These are phyloP conservation scores for Subacronicta megacephala DNA, from an alignment of 2,888 invertebrate genomes.

Conservation along the genomic window DNA sequence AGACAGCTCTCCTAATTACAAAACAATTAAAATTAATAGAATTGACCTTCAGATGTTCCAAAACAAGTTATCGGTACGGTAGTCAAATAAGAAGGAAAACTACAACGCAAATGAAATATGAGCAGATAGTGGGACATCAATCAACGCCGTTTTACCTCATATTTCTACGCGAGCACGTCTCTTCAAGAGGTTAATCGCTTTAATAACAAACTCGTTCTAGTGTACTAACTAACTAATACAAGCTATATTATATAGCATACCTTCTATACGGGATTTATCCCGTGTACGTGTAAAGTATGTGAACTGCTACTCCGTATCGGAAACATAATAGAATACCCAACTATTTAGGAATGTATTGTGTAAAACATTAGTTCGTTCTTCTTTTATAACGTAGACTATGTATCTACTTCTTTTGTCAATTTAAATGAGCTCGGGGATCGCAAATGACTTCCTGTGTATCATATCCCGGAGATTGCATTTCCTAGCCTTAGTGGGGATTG, in stretches of 20 bases:
- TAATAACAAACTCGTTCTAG: constrained; percentile 58
- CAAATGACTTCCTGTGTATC: constrained; percentile 56
- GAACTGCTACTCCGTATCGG: constrained; percentile 28
- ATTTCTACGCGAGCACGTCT: constrained; percentile 51
- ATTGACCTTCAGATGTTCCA: no score
- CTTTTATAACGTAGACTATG: constrained; percentile 1
- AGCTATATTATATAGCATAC: constrained; percentile 53
- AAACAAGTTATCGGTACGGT: no score
- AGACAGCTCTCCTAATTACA: no score
- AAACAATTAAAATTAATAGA: background rate
- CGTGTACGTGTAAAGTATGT: no score
- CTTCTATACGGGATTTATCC: no score
- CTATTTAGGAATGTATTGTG: no score
- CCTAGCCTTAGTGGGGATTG: constrained; percentile 51
- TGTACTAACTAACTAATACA: constrained; percentile 61
- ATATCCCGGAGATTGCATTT: constrained; percentile 66
- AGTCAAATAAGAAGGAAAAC: constrained; percentile 28
- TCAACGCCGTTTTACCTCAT: constrained; percentile 43
- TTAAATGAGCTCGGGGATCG: no score
- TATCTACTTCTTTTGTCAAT: constrained; percentile 4
- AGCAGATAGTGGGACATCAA: constrained; percentile 42
- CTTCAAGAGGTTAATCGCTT: constrained; percentile 61
- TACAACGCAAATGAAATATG: constrained; percentile 37
- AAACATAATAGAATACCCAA: constrained; percentile 25
- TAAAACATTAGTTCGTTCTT: background rate